Evolutionary conservation across 2,888 invertebrate genomes (phyloP), one percentile per base, ranked within the genome.

Genomic region (Aphidius colemani): DNA sequence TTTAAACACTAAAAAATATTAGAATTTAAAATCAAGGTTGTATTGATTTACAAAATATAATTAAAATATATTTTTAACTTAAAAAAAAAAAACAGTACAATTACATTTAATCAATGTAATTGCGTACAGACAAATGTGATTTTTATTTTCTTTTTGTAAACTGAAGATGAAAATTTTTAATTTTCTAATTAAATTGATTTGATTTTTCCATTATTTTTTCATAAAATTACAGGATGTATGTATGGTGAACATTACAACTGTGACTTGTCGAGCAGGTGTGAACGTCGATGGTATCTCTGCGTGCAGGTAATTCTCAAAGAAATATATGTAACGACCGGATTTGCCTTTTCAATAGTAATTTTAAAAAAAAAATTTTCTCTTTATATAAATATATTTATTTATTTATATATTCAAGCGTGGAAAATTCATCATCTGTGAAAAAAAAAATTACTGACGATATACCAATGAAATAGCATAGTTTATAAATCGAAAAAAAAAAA

Each of bases 221-320:
- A 30, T 30, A 3, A 10, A 48, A 57, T 45, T 11, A 48, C 64
- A 60, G 64, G 64, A 64, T 64, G 50, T 30, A 45, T 11, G 50
- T 13, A 43, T 44, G 43, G 46, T 59, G 41, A 53, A 50, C 51
- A 60, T 64, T 59, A 50, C 57, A 51, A 57, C 39, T 46, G 7
- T 46, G 30, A 57, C 60, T 59, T 59, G 59, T 64, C 60, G 67
- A 71, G 70, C 75, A 75, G 74, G 73, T 74, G 75, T 70, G 65
- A 71, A 70, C 65, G 59, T 64, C 63, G 67, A 67, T 68, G 63
- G 60, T 70, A 68, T 67, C 30, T 30, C 73, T 71, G 71, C 74
- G 74, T 75, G 73, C 74, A 69, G 71, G 63, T 75, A 74, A 75
- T 75, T 74, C 71, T 68, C 63, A 48, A 59, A 58, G 66, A 67